Conservation (phyloP, 2,113 vertebrate genomes). For the Emydocephalus ijimae region DNA sequence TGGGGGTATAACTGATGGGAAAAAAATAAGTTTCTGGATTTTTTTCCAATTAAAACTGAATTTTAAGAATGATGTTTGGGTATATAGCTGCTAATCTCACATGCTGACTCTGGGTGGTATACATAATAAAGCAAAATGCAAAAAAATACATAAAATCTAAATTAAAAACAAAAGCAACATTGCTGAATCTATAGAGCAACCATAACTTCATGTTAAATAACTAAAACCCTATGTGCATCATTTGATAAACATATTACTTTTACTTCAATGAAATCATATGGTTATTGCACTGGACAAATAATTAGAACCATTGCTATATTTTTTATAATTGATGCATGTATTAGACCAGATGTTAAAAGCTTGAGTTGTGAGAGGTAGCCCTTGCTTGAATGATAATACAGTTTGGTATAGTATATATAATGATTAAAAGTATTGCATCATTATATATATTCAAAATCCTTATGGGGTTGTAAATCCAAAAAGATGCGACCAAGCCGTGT, state of each 20-base stretch:
- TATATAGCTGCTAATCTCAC: neutral
- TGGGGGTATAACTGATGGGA: neutral
- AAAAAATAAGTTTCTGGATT: neutral
- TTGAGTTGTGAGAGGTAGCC: neutral
- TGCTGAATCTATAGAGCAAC: neutral
- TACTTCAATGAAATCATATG: neutral
- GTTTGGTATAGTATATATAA: neutral
- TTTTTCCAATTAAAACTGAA: neutral
- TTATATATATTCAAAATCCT: neutral
- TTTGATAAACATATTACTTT: neutral
- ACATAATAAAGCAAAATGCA: neutral
- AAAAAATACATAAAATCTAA: neutral
- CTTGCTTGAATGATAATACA: neutral
- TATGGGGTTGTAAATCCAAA: neutral
- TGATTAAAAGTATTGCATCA: neutral
- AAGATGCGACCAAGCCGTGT: neutral
- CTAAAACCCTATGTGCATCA: neutral
- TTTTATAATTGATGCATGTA: neutral
- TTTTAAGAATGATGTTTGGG: neutral
- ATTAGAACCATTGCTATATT: neutral
- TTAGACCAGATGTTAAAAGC: neutral
- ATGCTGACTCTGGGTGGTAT: neutral
- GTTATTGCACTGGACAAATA: neutral
- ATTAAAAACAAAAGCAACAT: neutral
- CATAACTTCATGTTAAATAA: neutral